These are phyloP conservation scores for Orthochromis indermauri DNA, from an alignment of 2,113 vertebrate species.

Conservation along the genomic window DNA sequence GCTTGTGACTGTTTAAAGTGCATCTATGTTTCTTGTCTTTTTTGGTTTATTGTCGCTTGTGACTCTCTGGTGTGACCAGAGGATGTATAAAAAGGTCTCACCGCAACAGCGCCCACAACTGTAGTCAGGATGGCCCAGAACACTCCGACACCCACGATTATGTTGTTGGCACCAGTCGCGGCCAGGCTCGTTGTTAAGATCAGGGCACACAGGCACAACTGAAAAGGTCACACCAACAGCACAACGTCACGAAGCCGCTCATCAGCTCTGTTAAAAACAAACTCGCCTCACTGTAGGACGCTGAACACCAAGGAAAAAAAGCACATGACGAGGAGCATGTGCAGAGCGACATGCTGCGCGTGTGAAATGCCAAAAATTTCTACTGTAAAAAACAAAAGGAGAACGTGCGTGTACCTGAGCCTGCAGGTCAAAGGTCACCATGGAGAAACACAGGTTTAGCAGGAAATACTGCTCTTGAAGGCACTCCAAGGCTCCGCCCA, in stretches of 20 bases:
- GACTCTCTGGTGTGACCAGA: neutral
- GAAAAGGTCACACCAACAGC: neutral
- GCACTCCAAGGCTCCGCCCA: constrained; percentile 78
- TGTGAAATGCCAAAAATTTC: neutral
- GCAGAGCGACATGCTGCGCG: fast-evolving
- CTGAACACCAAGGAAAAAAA: neutral
- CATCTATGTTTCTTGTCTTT: neutral
- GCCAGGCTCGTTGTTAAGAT: constrained; percentile 53
- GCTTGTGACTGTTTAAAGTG: neutral
- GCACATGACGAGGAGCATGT: fast-evolving
- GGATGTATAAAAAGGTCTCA: constrained; percentile 42
- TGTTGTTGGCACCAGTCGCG: constrained; percentile 47
- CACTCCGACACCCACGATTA: constrained; percentile 69
- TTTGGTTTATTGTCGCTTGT: neutral
- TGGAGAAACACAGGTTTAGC: constrained; percentile 80
- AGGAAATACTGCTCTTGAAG: constrained; percentile 78
- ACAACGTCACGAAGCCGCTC: neutral
- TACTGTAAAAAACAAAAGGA: neutral
- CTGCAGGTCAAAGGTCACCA: constrained; percentile 85
- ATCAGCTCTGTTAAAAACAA: neutral
- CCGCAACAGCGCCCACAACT: constrained; percentile 65
- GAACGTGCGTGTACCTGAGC: constrained; percentile 68
- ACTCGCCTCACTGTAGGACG: neutral
- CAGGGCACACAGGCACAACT: constrained; percentile 79
- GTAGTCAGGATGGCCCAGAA: constrained; percentile 75